phyloP scores from a whole-genome alignment of 2,797 vertebrate species.

The Xiphorhynchus erythropygius region DNA sequence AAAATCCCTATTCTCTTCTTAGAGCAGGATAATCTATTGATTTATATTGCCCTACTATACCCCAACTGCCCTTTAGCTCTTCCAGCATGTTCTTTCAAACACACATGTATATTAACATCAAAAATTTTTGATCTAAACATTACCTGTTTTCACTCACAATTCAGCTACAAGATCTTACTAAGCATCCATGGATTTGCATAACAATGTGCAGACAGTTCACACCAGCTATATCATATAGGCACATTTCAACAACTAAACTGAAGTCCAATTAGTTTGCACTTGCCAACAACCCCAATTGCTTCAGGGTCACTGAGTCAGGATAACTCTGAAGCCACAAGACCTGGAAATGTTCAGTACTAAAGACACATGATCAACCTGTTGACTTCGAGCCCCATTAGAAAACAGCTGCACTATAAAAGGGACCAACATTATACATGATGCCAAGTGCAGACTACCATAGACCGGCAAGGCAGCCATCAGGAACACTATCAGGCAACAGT shows the following conservation, averaged over 20 bases:
- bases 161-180: not conserved
- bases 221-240: accelerated
- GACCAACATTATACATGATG: not conserved
- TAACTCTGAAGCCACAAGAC: not conserved
- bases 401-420: not conserved
- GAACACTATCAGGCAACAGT: not conserved
- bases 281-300: not conserved
- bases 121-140: not conserved
- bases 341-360: not conserved
- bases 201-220: not conserved
- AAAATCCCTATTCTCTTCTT: not conserved
- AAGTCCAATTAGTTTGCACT: not conserved
- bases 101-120: not conserved
- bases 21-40: not conserved
- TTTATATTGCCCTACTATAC: not conserved
- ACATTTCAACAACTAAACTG: not conserved
- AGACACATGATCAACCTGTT: not conserved
- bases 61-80: not conserved
- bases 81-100: not conserved
- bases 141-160: not conserved
- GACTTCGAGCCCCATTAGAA: not conserved
- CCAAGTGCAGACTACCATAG: not conserved
- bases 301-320: not conserved
- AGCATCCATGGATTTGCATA: not conserved
- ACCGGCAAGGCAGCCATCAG: not conserved